Percentiles rank a stretch among this genome's conserved stretches.
Evolutionary conservation across 2,113 vertebrate species (phyloP).

Genomic region (Buteo buteo): DNA sequence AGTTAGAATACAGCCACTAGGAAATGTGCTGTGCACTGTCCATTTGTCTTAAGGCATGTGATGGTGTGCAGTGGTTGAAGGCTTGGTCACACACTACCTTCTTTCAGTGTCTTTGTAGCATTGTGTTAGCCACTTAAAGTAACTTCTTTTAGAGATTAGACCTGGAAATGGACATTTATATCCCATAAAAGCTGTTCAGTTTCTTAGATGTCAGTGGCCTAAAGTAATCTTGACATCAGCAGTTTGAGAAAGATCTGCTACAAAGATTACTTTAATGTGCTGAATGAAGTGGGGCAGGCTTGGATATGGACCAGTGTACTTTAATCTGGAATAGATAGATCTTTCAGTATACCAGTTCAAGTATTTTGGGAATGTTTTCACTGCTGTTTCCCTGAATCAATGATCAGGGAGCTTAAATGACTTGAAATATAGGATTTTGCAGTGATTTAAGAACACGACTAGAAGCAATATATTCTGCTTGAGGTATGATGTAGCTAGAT

Average conservation of each 20-base stretch:
- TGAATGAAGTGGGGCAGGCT: not conserved
- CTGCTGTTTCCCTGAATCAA: not conserved
- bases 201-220: not conserved
- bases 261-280: not conserved
- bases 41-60: not conserved
- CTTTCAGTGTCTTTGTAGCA: not conserved
- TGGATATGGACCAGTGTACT: not conserved
- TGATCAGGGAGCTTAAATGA: not conserved
- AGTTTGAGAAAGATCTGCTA: not conserved
- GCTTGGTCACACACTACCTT: not conserved
- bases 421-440: not conserved
- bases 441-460: not conserved
- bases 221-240: not conserved
- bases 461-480: not conserved
- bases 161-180: not conserved
- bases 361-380: not conserved
- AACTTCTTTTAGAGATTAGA: not conserved
- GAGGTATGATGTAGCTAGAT: not conserved
- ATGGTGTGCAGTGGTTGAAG: not conserved
- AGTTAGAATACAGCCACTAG: not conserved
- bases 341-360: not conserved
- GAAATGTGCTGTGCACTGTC: rapidly evolving
- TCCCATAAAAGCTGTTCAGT: not conserved
- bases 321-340: not conserved
- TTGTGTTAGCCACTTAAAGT: not conserved